Evolutionary conservation across 1,140 invertebrate species (phyloP).

Genomic region (Tetramorium alpestre): DNA sequence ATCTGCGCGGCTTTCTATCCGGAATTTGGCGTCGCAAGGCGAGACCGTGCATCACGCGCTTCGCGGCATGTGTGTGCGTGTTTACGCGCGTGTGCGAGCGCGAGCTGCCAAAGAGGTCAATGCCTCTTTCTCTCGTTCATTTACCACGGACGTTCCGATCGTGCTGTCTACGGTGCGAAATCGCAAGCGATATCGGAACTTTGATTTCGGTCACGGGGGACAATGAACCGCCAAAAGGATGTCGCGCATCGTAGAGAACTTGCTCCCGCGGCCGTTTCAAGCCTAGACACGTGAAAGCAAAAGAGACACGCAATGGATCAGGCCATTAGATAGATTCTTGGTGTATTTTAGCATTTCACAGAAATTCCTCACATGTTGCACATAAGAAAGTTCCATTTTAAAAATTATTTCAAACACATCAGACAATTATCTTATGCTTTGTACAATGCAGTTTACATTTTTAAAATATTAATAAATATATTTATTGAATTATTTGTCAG

Average conservation of each 20-base stretch:
- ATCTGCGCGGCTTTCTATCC: constrained; percentile 25
- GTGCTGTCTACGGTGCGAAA: constrained; percentile 31
- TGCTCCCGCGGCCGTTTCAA: neutral
- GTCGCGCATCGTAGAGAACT: constrained; percentile 2
- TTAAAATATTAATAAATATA: too few relatives aligned
- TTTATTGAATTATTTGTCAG: too few relatives aligned
- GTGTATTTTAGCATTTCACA: neutral
- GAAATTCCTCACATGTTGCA: neutral
- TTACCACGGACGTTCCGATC: constrained; percentile 55
- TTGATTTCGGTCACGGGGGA: constrained; percentile 52
- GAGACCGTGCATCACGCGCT: neutral
- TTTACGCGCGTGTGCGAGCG: constrained; percentile 48
- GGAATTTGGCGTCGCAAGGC: constrained; percentile 23
- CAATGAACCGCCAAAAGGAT: constrained; percentile 55
- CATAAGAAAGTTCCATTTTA: neutral
- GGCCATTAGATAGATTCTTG: neutral
- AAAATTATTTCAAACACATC: neutral
- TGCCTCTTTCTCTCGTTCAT: constrained; percentile 76
- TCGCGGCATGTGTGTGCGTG: neutral
- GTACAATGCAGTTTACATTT: too few relatives aligned
- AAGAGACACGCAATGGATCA: neutral
- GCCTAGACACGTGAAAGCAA: neutral
- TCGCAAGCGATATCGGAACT: constrained; percentile 56
- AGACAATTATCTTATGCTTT: too few relatives aligned
- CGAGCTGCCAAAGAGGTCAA: constrained; percentile 77